Conservation (phyloP, 2,888 invertebrate species). For the Oconnorella tubifera region DNA sequence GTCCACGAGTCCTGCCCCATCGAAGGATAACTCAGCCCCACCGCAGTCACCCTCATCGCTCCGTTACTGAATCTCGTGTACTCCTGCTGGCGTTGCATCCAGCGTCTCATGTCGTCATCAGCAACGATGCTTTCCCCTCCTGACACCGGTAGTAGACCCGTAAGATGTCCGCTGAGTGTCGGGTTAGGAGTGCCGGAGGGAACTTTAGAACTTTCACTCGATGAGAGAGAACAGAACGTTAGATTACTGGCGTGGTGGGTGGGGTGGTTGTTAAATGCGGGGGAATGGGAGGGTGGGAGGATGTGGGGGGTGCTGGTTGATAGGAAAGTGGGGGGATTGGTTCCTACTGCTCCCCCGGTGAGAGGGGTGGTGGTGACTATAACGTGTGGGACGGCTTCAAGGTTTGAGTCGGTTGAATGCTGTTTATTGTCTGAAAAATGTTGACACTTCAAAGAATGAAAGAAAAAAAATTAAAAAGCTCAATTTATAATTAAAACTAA, state of each 20-base stretch:
- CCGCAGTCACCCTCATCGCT: neutral
- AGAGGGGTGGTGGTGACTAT: too few relatives aligned
- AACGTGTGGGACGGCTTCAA: neutral
- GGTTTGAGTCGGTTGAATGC: neutral
- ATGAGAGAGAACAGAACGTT: conserved; percentile 2
- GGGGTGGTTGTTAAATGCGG: too few relatives aligned
- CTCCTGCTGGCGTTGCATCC: conserved; percentile 88
- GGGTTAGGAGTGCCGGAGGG: conserved; percentile 33
- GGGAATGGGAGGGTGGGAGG: too few relatives aligned
- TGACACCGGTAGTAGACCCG: too few relatives aligned
- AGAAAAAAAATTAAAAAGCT: too few relatives aligned
- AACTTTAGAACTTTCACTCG: conserved; percentile 3
- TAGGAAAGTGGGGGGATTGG: too few relatives aligned
- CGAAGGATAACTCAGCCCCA: conserved; percentile 33
- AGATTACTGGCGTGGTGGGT: neutral
- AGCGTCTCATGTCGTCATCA: conserved; percentile 71
- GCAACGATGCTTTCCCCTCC: neutral
- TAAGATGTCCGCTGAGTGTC: conserved; percentile 33
- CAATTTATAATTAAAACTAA: too few relatives aligned
- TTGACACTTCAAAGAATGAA: too few relatives aligned
- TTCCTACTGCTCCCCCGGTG: too few relatives aligned
- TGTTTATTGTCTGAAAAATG: too few relatives aligned
- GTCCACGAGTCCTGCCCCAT: conserved; percentile 47
- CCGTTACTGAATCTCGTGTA: conserved; percentile 21
- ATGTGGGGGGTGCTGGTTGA: too few relatives aligned